Evolutionary conservation across 2,797 vertebrate genomes (phyloP).

Genomic region (Ambastaia sidthimunki): DNA sequence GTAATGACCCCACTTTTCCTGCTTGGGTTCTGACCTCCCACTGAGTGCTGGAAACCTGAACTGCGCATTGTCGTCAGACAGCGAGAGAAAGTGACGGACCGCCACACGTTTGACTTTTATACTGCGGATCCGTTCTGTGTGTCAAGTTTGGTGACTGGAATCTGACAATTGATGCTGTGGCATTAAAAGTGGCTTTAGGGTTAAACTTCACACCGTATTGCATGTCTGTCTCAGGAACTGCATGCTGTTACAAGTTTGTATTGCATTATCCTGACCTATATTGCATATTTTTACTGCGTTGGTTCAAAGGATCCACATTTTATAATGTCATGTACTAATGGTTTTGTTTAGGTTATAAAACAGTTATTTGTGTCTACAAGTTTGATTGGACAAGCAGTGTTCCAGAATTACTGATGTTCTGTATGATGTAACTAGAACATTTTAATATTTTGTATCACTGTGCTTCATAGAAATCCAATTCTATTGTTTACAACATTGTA

Average conservation of each 20-base stretch:
- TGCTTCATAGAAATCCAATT: too few species aligned
- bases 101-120: constrained; percentile 56
- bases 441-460: too few species aligned
- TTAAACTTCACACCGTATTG: constrained; percentile 45
- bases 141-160: constrained; percentile 31
- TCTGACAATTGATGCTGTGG: constrained; percentile 39
- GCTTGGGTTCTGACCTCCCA: constrained; percentile 54
- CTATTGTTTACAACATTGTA: too few species aligned
- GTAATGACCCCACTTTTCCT: constrained; percentile 60
- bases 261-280: neutral
- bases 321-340: too few species aligned
- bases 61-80: constrained; percentile 59
- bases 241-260: constrained; percentile 12
- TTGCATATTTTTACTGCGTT: too few species aligned
- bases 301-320: too few species aligned
- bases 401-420: too few species aligned
- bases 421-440: too few species aligned
- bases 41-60: constrained; percentile 55
- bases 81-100: constrained; percentile 59
- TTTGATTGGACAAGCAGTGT: too few species aligned
- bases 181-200: constrained; percentile 42
- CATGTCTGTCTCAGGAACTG: constrained; percentile 36
- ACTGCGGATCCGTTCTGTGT: constrained; percentile 30
- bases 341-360: too few species aligned
- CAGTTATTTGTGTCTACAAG: too few species aligned